A percentile compares a stretch with the other conserved stretches of the same genome.
phyloP scores from a whole-genome alignment of 2,888 invertebrate species.

The Pemphredon lugubris region DNA sequence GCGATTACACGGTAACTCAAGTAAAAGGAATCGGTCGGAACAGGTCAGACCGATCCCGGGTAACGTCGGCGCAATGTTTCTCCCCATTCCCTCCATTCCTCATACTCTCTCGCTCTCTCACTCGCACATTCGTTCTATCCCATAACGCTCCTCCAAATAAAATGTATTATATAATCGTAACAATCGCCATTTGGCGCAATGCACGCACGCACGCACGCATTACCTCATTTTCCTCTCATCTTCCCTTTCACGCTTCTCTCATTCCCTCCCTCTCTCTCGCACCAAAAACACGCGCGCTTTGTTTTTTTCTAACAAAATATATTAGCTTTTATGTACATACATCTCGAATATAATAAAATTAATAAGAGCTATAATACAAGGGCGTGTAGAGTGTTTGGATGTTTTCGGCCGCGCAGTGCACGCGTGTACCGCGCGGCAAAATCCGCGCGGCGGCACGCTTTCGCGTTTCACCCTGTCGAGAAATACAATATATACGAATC shows the following conservation, averaged over 20 bases:
- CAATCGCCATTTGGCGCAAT: conserved; percentile 31
- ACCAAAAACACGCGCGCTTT: conserved; percentile 34
- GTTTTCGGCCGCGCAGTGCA: conserved; percentile 5
- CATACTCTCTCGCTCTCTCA: conserved; percentile 19
- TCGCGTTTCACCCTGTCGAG: conserved; percentile 21
- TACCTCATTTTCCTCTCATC: not conserved
- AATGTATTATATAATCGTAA: conserved; percentile 38
- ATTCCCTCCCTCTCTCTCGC: conserved; percentile 19
- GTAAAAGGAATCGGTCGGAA: conserved; percentile 35
- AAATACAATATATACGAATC: conserved; percentile 16
- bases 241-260: conserved; percentile 6
- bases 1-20: conserved; percentile 64
- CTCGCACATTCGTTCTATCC: conserved; percentile 16
- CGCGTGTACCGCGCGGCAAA: not conserved
- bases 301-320: conserved; percentile 72
- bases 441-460: not conserved
- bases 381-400: conserved; percentile 43
- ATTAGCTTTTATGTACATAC: conserved; percentile 74
- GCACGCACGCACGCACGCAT: conserved; percentile 17
- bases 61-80: conserved; percentile 49
- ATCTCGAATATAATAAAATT: conserved; percentile 71
- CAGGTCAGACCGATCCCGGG: conserved; percentile 45
- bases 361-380: conserved; percentile 75
- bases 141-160: conserved; percentile 22
- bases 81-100: conserved; percentile 5